Base-by-base conservation (phyloP, 2,888 invertebrate genomes). In the Drosophila helvetica region DNA sequence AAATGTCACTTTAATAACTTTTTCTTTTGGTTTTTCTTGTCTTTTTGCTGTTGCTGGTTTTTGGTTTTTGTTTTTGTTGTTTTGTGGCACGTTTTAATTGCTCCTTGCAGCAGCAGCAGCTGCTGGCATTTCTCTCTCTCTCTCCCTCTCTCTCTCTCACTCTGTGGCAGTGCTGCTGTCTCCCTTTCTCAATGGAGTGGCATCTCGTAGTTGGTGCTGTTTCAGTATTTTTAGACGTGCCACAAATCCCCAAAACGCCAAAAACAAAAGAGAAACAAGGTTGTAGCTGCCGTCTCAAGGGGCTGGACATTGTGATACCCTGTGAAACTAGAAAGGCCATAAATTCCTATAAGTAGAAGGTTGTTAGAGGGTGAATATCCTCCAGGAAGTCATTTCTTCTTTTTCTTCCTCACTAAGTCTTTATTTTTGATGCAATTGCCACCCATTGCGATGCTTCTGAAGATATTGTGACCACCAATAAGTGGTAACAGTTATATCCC, bases 1-100 rank as follows among this genome's bases (percentile, higher is more conserved):
- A 82, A 76, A 80, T 88, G 88, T 75, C 79, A 80, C 84, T 86
- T 81, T 84, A 84, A 88, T 80, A 88, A 81, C 77, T 84, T 88
- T 86, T 72, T 69, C 72, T 56, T 65, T 69, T 52, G 54, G 47
- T 50, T 48, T 22, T 42, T 9, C 27, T 46, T 48, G 43, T 42
- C 33, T 27, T 55, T 45, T 79, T 43, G 7, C 15, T 74, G 46
- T 55, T 66, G 54, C 62, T 51, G 50, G 48, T 59, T 46, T 59
- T 64, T 63, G 42, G 54, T 56, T 60, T 50, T 12, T 52, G 67
- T 43, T 50, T 45, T 66, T 25, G 62, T 55, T 50, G 30, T 61
- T 66, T 75, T 69, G 45, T 46, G 72, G 60, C 77, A 71, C 82
- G 72, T 81, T 84, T 82, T 82, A 82, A 82, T 82, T 82, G 87